Conservation (phyloP, 1,140 invertebrate genomes). For the Heterodera carotae region DNA sequence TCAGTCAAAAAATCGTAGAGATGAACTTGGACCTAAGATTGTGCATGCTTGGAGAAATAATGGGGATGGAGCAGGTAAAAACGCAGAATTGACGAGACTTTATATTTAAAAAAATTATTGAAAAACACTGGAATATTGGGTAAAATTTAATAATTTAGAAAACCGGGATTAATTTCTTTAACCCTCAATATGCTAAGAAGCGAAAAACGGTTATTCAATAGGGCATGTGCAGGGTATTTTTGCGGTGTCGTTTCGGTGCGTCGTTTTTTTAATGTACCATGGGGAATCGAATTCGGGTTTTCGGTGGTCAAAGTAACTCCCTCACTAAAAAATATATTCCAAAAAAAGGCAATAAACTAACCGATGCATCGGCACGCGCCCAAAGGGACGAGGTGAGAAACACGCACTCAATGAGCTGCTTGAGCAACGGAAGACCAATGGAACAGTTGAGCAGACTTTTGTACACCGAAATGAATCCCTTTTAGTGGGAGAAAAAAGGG, state of each 20-base stretch:
- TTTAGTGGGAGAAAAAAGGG: neutral
- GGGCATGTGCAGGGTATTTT: too few relatives aligned
- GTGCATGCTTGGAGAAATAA: slow-evolving; percentile 83
- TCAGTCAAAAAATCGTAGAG: slow-evolving; percentile 95
- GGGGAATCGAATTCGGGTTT: too few relatives aligned
- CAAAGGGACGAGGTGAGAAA: slow-evolving; percentile 97
- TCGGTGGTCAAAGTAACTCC: too few relatives aligned
- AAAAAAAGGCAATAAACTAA: too few relatives aligned
- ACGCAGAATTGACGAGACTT: neutral
- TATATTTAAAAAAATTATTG: slow-evolving; percentile 7
- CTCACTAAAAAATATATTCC: too few relatives aligned
- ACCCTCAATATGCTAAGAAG: slow-evolving; percentile 77
- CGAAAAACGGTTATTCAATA: neutral
- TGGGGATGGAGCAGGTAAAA: neutral
- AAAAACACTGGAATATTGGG: neutral
- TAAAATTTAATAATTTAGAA: slow-evolving; percentile 74
- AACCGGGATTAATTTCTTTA: too few relatives aligned
- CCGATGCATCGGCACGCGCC: slow-evolving; percentile 79
- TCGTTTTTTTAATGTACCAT: too few relatives aligned
- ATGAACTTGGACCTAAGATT: slow-evolving; percentile 82
- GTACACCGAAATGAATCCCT: slow-evolving; percentile 72
- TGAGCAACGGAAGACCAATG: slow-evolving; percentile 87
- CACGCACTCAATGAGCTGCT: slow-evolving; percentile 96
- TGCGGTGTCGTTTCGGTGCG: too few relatives aligned
- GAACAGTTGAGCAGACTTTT: slow-evolving; percentile 93